phyloP scores from a whole-genome alignment of 1,140 invertebrate species.

The Scaptomyza montana region DNA sequence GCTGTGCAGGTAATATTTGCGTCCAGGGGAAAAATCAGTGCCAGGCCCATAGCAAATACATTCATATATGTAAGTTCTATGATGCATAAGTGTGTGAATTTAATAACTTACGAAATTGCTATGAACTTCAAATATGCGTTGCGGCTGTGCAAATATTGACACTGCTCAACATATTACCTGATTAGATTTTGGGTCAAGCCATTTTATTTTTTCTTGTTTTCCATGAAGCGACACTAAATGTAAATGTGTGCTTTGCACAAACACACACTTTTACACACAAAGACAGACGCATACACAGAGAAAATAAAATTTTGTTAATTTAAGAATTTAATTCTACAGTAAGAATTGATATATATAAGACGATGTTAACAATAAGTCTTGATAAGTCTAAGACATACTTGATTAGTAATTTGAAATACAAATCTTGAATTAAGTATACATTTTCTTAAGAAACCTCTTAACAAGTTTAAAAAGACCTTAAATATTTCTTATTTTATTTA shows the following conservation, averaged over 20 bases:
- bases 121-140: slow-evolving; percentile 72
- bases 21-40: slow-evolving; percentile 44
- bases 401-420: too few relatives aligned
- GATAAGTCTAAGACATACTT: too few relatives aligned
- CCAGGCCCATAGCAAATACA: background rate
- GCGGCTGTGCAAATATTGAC: slow-evolving; percentile 63
- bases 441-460: too few relatives aligned
- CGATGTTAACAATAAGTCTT: too few relatives aligned
- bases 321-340: too few relatives aligned
- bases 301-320: too few relatives aligned
- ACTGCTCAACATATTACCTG: slow-evolving; percentile 70
- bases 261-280: slow-evolving; percentile 10
- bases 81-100: slow-evolving; percentile 18
- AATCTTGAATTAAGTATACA: too few relatives aligned
- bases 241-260: slow-evolving; percentile 41
- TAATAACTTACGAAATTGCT: slow-evolving; percentile 69
- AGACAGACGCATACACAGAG: slow-evolving; percentile 8
- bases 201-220: slow-evolving; percentile 38
- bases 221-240: slow-evolving; percentile 60
- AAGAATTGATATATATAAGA: too few relatives aligned
- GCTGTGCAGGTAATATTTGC: slow-evolving; percentile 62
- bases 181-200: slow-evolving; percentile 76
- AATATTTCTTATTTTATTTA: too few relatives aligned
- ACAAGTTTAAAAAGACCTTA: too few relatives aligned
- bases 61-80: background rate